Evolutionary conservation across 2,888 invertebrate species (phyloP).

Genomic region (Phaonia tiefii): DNA sequence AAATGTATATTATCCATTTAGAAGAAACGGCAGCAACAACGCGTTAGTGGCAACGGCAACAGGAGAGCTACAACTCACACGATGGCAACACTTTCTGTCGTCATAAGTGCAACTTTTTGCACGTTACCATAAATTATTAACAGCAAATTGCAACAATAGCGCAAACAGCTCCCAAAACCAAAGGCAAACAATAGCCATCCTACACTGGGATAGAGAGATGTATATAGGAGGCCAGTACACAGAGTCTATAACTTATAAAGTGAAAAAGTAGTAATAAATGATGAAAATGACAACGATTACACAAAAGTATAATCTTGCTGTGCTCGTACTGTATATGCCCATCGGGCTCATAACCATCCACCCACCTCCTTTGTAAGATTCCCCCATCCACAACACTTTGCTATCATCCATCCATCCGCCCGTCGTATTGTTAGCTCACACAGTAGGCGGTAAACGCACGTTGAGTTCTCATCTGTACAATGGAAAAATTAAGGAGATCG

Average conservation of each 20-base stretch:
- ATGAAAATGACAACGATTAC: conserved; percentile 41
- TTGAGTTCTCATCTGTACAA: not conserved
- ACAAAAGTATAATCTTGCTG: conserved; percentile 44
- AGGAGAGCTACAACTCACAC: not conserved
- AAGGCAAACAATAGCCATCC: conserved; percentile 19
- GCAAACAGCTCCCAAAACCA: not conserved
- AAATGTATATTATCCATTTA: not conserved
- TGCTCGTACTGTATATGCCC: conserved; percentile 7
- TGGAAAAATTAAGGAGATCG: not conserved
- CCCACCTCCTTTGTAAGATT: not conserved
- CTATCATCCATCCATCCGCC: not conserved
- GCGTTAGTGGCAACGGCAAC: conserved; percentile 21
- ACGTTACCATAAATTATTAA: conserved; percentile 53
- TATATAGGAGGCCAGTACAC: not conserved
- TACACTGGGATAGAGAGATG: conserved; percentile 3
- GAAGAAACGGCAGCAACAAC: conserved; percentile 13
- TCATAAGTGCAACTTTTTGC: conserved; percentile 52
- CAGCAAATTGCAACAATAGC: conserved; percentile 40
- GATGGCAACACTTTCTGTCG: conserved; percentile 17
- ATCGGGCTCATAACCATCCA: not conserved
- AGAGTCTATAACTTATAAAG: too few species aligned
- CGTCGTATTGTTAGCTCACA: not conserved
- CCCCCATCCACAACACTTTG: not conserved
- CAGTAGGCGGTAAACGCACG: conserved; percentile 18
- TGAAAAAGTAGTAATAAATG: conserved; percentile 33